phyloP scores from a whole-genome alignment of 2,797 vertebrate species.

The Crocodylus rhombifer region DNA sequence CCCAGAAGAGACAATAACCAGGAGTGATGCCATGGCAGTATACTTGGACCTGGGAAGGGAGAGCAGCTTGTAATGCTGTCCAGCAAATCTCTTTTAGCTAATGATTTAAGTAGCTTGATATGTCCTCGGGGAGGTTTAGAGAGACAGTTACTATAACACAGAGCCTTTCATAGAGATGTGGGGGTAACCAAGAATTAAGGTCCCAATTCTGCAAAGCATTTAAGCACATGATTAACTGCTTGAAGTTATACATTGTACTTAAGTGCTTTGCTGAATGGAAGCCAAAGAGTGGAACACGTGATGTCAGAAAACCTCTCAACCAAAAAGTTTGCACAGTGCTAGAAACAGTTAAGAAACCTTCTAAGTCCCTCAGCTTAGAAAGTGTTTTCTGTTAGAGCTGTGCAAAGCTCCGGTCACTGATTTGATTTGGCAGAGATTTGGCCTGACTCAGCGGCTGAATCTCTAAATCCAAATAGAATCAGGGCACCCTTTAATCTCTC shows the following conservation, averaged over 20 bases:
- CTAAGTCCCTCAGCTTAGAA: rapidly evolving
- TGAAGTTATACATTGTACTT: neutral
- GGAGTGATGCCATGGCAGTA: rapidly evolving
- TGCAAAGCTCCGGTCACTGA: no score
- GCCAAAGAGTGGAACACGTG: neutral
- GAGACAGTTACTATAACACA: neutral
- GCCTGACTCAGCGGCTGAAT: no score
- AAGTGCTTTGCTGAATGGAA: neutral
- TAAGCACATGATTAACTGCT: neutral
- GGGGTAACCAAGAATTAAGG: neutral
- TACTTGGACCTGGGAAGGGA: neutral
- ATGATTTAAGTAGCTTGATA: neutral
- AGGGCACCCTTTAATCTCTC: no score
- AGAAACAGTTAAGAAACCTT: neutral
- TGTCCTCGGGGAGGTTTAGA: neutral
- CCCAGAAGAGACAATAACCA: neutral
- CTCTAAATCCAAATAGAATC: no score
- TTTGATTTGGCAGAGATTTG: no score
- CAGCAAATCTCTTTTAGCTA: neutral
- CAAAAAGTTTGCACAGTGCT: neutral
- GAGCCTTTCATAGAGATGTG: neutral
- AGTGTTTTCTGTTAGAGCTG: neutral
- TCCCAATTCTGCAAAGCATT: neutral
- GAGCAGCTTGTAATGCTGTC: neutral
- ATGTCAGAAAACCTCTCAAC: neutral